Percentiles rank a stretch among this genome's conserved stretches.
Evolutionary conservation across 2,797 vertebrate species (phyloP).

Genomic region (Sebastes elongatus): DNA sequence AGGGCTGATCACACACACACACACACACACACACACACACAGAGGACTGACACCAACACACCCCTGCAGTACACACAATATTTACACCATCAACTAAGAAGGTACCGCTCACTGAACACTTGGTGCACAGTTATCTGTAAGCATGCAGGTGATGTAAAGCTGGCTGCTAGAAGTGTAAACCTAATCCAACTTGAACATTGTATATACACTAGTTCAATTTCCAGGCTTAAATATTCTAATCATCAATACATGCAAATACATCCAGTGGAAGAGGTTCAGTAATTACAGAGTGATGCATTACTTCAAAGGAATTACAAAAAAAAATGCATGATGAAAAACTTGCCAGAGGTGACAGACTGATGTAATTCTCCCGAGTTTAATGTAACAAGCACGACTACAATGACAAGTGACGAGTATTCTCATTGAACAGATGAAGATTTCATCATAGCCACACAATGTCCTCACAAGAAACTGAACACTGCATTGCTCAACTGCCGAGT

Average conservation of each 20-base stretch:
- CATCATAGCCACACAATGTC: slow-evolving; percentile 4
- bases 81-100: not conserved
- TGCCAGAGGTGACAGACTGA: slow-evolving; percentile 36
- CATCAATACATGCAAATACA: slow-evolving; percentile 9
- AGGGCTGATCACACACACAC: not conserved
- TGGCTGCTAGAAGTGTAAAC: not conserved
- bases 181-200: not conserved
- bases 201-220: not conserved
- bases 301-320: slow-evolving; percentile 31
- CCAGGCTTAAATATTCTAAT: not conserved
- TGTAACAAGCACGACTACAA: slow-evolving; percentile 4
- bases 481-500: not conserved
- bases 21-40: not conserved
- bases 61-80: not conserved
- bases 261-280: not conserved
- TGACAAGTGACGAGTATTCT: slow-evolving; percentile 13
- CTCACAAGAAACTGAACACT: not conserved
- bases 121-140: not conserved
- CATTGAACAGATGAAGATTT: slow-evolving; percentile 20
- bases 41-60: not conserved
- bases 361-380: slow-evolving; percentile 15
- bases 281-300: slow-evolving; percentile 14
- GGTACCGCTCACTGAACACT: not conserved
- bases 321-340: slow-evolving; percentile 1
- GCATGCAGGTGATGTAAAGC: not conserved